Conservation (phyloP, 1,140 invertebrate species). For the Delia radicum region DNA sequence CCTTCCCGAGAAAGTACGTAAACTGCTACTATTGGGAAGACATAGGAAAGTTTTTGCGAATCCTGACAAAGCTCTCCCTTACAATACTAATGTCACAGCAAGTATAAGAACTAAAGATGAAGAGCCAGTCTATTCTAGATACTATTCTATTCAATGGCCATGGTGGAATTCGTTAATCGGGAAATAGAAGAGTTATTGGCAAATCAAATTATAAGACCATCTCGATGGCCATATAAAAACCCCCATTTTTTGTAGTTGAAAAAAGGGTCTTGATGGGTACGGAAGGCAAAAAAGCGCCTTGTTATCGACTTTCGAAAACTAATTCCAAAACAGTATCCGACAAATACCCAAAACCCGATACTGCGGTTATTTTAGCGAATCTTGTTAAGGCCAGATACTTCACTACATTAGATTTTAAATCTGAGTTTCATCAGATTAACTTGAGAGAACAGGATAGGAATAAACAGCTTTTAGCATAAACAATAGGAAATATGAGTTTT, state of each 20-base stretch:
- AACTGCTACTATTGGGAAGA: too few species aligned
- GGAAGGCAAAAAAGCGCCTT: neutral
- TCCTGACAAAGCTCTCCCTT: constrained; percentile 29
- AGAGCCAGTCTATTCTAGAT: constrained; percentile 32
- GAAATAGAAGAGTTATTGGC: constrained; percentile 33
- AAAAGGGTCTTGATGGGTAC: neutral
- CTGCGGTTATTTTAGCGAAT: neutral
- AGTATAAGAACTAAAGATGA: constrained; percentile 27
- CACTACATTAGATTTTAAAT: neutral
- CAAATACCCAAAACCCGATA: neutral
- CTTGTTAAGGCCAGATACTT: neutral
- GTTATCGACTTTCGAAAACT: neutral
- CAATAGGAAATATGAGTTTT: constrained; percentile 8
- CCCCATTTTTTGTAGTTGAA: constrained; percentile 35
- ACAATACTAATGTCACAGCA: constrained; percentile 29
- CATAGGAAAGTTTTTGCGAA: constrained; percentile 11
- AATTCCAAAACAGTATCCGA: neutral
- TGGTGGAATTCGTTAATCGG: constrained; percentile 31
- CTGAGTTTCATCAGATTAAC: neutral
- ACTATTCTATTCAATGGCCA: constrained; percentile 31
- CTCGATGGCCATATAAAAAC: constrained; percentile 35
- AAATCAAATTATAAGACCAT: constrained; percentile 28
- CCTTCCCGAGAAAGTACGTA: too few species aligned
- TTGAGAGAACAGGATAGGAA: neutral
- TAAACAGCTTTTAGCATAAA: constrained; percentile 25